Conservation (phyloP, 1,140 invertebrate species). For the Drosophila lacteicornis region DNA sequence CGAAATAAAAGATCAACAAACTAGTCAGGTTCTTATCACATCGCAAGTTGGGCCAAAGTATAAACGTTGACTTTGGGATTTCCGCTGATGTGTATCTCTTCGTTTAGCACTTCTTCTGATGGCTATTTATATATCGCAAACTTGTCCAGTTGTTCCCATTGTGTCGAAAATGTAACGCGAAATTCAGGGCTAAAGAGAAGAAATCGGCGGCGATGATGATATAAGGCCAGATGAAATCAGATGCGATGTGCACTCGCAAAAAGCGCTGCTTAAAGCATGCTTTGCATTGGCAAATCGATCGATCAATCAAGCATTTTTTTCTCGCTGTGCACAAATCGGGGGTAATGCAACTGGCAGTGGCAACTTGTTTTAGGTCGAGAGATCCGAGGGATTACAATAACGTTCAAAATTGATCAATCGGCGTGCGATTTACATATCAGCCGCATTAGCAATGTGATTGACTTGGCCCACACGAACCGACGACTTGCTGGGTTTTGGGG, state of each 20-base stretch:
- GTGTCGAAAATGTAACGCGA: slow-evolving; percentile 54
- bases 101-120: slow-evolving; percentile 63
- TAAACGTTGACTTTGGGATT: slow-evolving; percentile 19
- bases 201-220: slow-evolving; percentile 35
- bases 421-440: slow-evolving; percentile 62
- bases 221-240: slow-evolving; percentile 40
- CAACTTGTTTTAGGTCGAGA: slow-evolving; percentile 22
- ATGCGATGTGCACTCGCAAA: slow-evolving; percentile 26
- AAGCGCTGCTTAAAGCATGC: background rate
- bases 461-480: slow-evolving; percentile 31
- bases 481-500: slow-evolving; percentile 16
- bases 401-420: slow-evolving; percentile 61
- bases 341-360: slow-evolving; percentile 22
- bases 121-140: slow-evolving; percentile 35
- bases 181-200: slow-evolving; percentile 51
- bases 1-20: slow-evolving; percentile 31
- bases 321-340: slow-evolving; percentile 6
- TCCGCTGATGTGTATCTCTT: slow-evolving; percentile 32
- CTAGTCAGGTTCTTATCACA: slow-evolving; percentile 40
- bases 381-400: slow-evolving; percentile 37
- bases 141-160: slow-evolving; percentile 60
- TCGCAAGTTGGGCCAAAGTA: slow-evolving; percentile 18
- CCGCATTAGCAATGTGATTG: slow-evolving; percentile 51
- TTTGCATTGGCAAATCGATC: background rate
- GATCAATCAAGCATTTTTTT: slow-evolving; percentile 6